Conservation (phyloP, 2,888 invertebrate genomes). For the Patella depressa region DNA sequence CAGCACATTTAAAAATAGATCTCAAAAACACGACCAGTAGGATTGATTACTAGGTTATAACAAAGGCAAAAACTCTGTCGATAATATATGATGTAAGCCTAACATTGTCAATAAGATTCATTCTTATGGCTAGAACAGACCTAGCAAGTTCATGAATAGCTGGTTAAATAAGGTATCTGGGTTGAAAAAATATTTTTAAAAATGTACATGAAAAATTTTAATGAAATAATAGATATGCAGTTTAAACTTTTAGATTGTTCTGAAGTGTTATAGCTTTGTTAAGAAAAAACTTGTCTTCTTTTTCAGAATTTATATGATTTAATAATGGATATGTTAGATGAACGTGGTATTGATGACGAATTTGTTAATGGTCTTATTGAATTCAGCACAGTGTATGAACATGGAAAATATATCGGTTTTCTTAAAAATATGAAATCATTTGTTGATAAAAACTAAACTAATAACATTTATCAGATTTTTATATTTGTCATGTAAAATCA, state of each 20-base stretch:
- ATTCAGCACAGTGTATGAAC: conserved; percentile 93
- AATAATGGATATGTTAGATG: conserved; percentile 94
- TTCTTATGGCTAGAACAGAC: too few relatives aligned
- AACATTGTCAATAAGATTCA: too few relatives aligned
- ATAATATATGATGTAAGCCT: too few relatives aligned
- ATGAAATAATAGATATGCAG: neutral
- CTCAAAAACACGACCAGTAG: too few relatives aligned
- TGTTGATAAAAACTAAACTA: conserved; percentile 47
- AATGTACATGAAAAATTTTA: neutral
- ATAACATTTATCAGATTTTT: too few relatives aligned
- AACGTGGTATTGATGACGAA: conserved; percentile 93
- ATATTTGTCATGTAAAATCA: too few relatives aligned
- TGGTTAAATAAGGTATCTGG: too few relatives aligned
- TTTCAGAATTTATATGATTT: conserved; percentile 92
- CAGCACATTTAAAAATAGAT: too few relatives aligned
- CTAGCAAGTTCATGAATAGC: too few relatives aligned
- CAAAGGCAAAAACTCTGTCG: too few relatives aligned
- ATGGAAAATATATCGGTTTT: conserved; percentile 89
- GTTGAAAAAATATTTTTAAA: too few relatives aligned
- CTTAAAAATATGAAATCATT: conserved; percentile 77
- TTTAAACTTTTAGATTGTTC: neutral
- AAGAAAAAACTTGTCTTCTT: conserved; percentile 23
- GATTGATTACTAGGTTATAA: too few relatives aligned
- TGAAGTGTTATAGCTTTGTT: neutral
- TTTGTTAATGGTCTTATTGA: conserved; percentile 91